These are phyloP conservation scores for Globia sparganii DNA, from an alignment of 2,888 invertebrate species.

Conservation along the genomic window DNA sequence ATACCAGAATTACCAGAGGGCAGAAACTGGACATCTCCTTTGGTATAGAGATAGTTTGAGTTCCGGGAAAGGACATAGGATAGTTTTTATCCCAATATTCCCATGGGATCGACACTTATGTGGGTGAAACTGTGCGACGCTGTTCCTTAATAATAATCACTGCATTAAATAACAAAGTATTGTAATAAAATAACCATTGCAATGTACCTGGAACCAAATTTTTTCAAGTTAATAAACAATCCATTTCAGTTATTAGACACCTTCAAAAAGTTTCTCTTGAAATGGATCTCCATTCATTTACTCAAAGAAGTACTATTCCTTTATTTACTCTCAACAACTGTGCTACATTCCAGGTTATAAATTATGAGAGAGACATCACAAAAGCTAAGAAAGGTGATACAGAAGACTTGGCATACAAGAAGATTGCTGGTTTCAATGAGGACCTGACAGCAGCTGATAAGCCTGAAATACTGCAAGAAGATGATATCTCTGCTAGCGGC, in stretches of 20 bases:
- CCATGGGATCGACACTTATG: no score
- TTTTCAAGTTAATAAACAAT: neutral
- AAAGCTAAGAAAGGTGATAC: slow-evolving; percentile 94
- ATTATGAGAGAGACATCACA: slow-evolving; percentile 96
- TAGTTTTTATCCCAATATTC: no score
- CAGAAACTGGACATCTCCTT: no score
- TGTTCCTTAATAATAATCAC: no score
- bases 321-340: neutral
- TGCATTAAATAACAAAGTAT: no score
- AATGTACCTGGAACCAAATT: neutral
- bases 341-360: slow-evolving; percentile 91
- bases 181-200: neutral
- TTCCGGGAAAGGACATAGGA: no score
- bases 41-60: no score
- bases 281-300: neutral
- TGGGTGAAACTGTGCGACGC: no score
- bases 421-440: slow-evolving; percentile 95
- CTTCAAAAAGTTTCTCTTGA: neutral
- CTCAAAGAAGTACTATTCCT: neutral
- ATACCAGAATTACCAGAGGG: no score
- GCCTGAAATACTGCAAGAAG: slow-evolving; percentile 91
- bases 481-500: slow-evolving; percentile 79
- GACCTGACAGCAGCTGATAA: slow-evolving; percentile 93
- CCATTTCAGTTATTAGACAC: neutral
- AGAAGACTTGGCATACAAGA: slow-evolving; percentile 95